These are phyloP conservation scores for Patella pellucida DNA, from an alignment of 2,888 invertebrate genomes.

Conservation along the genomic window DNA sequence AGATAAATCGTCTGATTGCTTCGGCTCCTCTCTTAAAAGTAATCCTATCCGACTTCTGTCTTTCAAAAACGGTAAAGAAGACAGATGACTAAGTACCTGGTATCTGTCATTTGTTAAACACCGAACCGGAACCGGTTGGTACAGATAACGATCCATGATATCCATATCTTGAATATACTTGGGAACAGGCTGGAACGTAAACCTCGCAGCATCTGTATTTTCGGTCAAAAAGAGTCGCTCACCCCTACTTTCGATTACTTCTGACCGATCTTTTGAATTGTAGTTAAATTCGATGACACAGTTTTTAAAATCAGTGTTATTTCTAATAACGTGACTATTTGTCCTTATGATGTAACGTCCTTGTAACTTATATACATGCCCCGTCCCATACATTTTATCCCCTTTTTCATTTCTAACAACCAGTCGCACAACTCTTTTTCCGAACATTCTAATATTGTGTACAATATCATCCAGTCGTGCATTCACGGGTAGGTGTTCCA, in stretches of 20 bases:
- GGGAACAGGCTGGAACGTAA: neutral
- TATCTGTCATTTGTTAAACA: neutral
- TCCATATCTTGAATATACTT: neutral
- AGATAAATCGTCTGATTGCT: too few relatives aligned
- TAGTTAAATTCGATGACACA: neutral
- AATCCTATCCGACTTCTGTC: neutral
- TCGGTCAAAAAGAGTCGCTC: neutral
- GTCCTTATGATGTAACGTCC: neutral
- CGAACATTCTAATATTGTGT: too few relatives aligned
- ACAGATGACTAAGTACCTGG: neutral
- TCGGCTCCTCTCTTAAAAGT: too few relatives aligned
- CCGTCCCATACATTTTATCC: neutral
- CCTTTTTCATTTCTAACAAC: too few relatives aligned
- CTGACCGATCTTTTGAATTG: neutral
- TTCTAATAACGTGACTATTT: neutral
- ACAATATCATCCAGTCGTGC: too few relatives aligned
- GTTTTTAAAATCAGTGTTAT: neutral
- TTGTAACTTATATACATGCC: neutral
- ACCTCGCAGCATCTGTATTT: neutral
- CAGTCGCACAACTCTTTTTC: too few relatives aligned
- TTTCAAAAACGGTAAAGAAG: neutral
- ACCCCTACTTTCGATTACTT: neutral
- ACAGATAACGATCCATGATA: neutral
- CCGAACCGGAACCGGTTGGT: too few relatives aligned
- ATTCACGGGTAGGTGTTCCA: neutral